phyloP scores from a whole-genome alignment of 2,888 invertebrate species.

The Hyposoter didymator region DNA sequence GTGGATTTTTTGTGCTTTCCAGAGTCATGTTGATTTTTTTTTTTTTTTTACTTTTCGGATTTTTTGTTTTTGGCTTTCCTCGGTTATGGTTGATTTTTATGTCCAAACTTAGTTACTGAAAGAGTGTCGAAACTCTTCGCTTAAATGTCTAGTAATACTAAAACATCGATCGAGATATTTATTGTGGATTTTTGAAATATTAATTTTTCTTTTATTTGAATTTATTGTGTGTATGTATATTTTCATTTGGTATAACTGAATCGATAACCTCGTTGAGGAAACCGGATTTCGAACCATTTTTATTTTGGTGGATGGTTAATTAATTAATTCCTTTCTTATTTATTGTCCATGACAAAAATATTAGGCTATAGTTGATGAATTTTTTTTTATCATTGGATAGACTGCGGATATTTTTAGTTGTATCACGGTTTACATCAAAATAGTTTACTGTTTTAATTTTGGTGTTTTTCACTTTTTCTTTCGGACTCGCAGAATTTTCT shows the following conservation, averaged over 20 bases:
- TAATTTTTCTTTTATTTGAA: slow-evolving; percentile 1
- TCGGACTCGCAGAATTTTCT: slow-evolving; percentile 2
- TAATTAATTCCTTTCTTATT: background rate
- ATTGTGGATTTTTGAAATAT: background rate
- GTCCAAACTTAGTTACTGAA: slow-evolving; percentile 4
- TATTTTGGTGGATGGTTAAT: slow-evolving; percentile 29
- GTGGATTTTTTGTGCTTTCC: slow-evolving; percentile 19
- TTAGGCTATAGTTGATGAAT: slow-evolving; percentile 36
- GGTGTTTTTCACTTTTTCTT: background rate
- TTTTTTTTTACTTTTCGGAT: background rate
- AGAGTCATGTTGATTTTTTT: slow-evolving; percentile 1
- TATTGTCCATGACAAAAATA: slow-evolving; percentile 65
- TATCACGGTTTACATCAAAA: slow-evolving; percentile 48
- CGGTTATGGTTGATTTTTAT: background rate
- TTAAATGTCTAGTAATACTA: slow-evolving; percentile 5
- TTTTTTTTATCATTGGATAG: slow-evolving; percentile 24
- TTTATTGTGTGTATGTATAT: background rate
- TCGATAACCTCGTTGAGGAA: slow-evolving; percentile 25
- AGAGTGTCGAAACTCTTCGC: background rate
- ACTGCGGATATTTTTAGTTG: slow-evolving; percentile 45
- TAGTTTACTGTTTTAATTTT: slow-evolving; percentile 30
- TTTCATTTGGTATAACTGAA: slow-evolving; percentile 9
- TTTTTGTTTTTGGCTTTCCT: background rate
- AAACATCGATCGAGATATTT: slow-evolving; percentile 17
- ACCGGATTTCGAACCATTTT: slow-evolving; percentile 13